Evolutionary conservation across 2,113 vertebrate species (phyloP).

Genomic region (Stomatorhinus ivindoensis): DNA sequence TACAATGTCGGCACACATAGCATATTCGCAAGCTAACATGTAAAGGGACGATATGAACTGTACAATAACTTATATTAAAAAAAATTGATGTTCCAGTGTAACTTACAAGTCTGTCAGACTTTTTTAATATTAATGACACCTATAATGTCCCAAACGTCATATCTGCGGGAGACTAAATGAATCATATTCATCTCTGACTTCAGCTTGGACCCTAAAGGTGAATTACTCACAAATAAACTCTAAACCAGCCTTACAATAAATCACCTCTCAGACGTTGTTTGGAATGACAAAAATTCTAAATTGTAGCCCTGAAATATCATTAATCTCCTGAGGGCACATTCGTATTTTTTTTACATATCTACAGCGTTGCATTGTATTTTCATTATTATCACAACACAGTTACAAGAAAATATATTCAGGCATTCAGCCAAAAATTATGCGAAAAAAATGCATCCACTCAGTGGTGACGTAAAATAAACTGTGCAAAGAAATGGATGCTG

Average conservation of each 20-base stretch:
- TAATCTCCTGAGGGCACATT: neutral
- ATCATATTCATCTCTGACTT: neutral
- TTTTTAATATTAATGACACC: neutral
- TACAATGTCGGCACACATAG: neutral
- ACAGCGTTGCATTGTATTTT: neutral
- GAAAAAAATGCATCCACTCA: neutral
- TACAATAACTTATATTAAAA: neutral
- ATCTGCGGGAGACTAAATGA: neutral
- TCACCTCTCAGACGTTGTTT: neutral
- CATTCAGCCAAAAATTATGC: neutral
- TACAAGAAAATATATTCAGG: neutral
- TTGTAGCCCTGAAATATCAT: conserved; percentile 2
- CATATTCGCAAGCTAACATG: neutral
- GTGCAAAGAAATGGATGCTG: neutral
- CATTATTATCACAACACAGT: neutral
- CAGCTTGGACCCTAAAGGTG: neutral
- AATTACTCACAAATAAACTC: neutral
- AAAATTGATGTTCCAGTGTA: neutral
- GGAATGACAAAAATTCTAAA: conserved; percentile 1
- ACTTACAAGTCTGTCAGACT: neutral
- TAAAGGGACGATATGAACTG: neutral
- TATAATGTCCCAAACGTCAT: neutral
- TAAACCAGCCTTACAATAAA: neutral
- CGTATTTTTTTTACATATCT: too few relatives aligned
- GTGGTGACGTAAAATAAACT: neutral